Percentiles rank a stretch among this genome's conserved stretches.
Conservation (phyloP, 2,113 vertebrate species). For the Nematolebias whitei region DNA sequence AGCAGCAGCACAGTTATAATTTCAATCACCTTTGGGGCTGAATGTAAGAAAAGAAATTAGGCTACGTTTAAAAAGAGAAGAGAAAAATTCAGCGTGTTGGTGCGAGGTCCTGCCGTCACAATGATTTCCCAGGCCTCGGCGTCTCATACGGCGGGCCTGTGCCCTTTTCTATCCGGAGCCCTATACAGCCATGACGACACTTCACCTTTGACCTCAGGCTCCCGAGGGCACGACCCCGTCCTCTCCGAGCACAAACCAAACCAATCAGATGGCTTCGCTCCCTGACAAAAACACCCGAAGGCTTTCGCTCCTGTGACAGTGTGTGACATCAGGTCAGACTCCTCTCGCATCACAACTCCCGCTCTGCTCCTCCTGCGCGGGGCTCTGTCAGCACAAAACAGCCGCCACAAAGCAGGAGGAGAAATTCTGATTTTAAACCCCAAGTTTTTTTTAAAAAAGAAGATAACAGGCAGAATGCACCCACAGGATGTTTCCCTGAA, state of each 20-base stretch:
- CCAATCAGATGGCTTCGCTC: conserved; percentile 61
- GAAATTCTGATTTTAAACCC: conserved; percentile 9
- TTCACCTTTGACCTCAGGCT: conserved; percentile 72
- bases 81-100: conserved; percentile 28
- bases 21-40: conserved; percentile 14
- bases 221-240: conserved; percentile 63
- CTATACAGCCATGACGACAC: conserved; percentile 76
- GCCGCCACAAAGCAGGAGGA: conserved; percentile 29
- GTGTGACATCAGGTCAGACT: conserved; percentile 80
- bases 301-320: conserved; percentile 73
- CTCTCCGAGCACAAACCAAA: conserved; percentile 67
- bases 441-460: no score
- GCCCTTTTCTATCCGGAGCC: conserved; percentile 68
- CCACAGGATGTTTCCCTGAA: background rate
- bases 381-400: conserved; percentile 72
- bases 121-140: conserved; percentile 69
- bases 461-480: background rate
- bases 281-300: conserved; percentile 76
- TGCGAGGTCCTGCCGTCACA: conserved; percentile 51
- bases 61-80: conserved; percentile 4
- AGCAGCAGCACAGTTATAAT: background rate
- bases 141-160: conserved; percentile 65
- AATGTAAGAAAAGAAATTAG: conserved; percentile 9
- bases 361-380: conserved; percentile 47
- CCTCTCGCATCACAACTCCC: conserved; percentile 76